Conservation (phyloP, 2,113 vertebrate species). For the Tapirus terrestris region DNA sequence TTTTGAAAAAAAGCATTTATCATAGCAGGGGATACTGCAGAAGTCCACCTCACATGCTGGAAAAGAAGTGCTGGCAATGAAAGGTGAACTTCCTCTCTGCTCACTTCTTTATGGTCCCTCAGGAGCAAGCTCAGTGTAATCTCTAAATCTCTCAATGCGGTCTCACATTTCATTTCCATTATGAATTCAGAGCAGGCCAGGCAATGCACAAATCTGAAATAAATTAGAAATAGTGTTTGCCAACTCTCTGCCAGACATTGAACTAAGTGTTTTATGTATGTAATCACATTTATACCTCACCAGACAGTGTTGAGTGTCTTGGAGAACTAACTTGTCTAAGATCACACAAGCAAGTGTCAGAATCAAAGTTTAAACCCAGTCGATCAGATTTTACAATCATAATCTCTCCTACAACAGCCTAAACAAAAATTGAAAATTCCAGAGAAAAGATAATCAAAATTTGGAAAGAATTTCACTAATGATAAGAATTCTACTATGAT, state of each 20-base stretch:
- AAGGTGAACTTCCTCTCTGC: neutral
- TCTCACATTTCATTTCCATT: constrained; percentile 38
- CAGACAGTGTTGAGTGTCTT: neutral
- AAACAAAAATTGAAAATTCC: neutral
- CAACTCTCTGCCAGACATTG: neutral
- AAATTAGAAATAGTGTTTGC: constrained; percentile 25
- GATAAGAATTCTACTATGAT: neutral
- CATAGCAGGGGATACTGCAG: neutral
- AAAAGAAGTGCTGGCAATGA: neutral
- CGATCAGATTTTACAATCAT: neutral
- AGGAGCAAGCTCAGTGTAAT: neutral
- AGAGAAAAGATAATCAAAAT: neutral
- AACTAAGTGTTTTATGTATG: neutral
- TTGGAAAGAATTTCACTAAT: neutral
- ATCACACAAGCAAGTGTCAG: neutral
- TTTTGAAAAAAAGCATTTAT: constrained; percentile 1
- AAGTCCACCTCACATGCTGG: neutral
- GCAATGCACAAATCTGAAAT: constrained; percentile 5
- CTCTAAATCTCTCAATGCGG: neutral
- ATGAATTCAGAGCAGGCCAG: constrained; percentile 16
- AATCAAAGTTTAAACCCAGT: neutral
- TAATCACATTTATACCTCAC: neutral
- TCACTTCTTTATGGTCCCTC: neutral
- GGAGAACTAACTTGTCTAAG: neutral
- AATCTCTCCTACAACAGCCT: neutral